Percentiles rank a stretch among this genome's conserved stretches.
phyloP scores from a whole-genome alignment of 1,140 invertebrate genomes.

The Drosophila simulans region DNA sequence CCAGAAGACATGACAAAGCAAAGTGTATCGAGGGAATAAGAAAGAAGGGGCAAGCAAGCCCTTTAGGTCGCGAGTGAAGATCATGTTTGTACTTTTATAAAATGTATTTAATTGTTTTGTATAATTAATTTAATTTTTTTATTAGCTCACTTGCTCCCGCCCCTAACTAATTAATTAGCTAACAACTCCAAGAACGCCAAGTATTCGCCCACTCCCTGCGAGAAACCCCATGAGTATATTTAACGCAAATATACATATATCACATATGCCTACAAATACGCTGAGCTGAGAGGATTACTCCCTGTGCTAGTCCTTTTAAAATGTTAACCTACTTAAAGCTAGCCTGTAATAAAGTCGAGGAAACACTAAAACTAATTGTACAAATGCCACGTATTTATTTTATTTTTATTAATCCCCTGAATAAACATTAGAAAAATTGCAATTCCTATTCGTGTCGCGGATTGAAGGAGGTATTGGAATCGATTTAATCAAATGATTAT shows the following conservation, averaged over 20 bases:
- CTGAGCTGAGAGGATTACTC: slow-evolving; percentile 67
- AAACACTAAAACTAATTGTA: slow-evolving; percentile 40
- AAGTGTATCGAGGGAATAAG: slow-evolving; percentile 32
- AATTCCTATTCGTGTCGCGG: slow-evolving; percentile 11
- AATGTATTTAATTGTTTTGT: slow-evolving; percentile 74
- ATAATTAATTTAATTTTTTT: slow-evolving; percentile 63
- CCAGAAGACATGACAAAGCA: slow-evolving; percentile 47
- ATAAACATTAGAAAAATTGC: slow-evolving; percentile 43
- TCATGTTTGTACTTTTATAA: slow-evolving; percentile 73
- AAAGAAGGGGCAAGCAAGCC: slow-evolving; percentile 29
- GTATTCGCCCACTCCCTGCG: slow-evolving; percentile 42
- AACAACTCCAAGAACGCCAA: slow-evolving; percentile 49
- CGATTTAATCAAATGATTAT: neutral
- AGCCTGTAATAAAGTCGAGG: slow-evolving; percentile 47
- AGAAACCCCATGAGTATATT: slow-evolving; percentile 49
- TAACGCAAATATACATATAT: slow-evolving; percentile 11
- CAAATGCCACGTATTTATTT: slow-evolving; percentile 51
- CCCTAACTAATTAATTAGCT: slow-evolving; percentile 52
- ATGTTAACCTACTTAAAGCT: slow-evolving; percentile 58
- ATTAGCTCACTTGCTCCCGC: slow-evolving; percentile 62
- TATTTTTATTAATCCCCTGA: slow-evolving; percentile 38
- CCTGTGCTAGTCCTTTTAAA: slow-evolving; percentile 75
- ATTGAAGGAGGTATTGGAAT: neutral
- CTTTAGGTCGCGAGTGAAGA: slow-evolving; percentile 30
- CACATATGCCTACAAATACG: slow-evolving; percentile 36